phyloP scores from a whole-genome alignment of 2,797 vertebrate species.

The Botia kubotai region DNA sequence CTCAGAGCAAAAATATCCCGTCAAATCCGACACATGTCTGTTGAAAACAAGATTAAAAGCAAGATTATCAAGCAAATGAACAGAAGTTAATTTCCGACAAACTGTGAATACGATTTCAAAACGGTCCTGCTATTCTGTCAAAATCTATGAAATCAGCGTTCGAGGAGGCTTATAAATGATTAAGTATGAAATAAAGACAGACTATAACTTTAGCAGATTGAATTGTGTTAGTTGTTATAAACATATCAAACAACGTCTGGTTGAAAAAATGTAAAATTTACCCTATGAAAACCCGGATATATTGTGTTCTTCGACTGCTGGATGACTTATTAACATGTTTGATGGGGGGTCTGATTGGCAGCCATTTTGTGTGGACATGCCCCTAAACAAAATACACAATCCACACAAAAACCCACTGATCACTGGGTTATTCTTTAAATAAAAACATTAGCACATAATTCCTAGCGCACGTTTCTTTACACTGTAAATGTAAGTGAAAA shows the following conservation, averaged over 20 bases:
- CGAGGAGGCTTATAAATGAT: too few species aligned
- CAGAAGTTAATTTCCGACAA: too few species aligned
- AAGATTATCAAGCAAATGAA: too few species aligned
- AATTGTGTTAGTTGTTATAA: too few species aligned
- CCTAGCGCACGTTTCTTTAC: not conserved
- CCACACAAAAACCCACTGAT: not conserved
- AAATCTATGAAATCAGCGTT: too few species aligned
- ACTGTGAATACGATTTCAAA: not conserved
- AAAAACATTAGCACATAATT: not conserved
- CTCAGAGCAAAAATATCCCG: not conserved
- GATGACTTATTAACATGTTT: not conserved
- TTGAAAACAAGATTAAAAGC: not conserved
- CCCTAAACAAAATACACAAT: not conserved
- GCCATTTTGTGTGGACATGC: constrained; percentile 48
- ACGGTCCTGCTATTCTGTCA: not conserved
- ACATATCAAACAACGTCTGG: not conserved
- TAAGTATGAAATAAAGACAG: too few species aligned
- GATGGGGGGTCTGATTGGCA: constrained; percentile 28
- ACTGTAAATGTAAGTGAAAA: not conserved
- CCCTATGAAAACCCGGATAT: not conserved
- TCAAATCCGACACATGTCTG: constrained; percentile 10
- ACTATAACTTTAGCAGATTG: too few species aligned
- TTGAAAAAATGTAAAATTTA: not conserved
- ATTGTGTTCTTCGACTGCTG: not conserved
- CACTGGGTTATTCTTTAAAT: not conserved